phyloP scores from a whole-genome alignment of 2,113 vertebrate genomes.

The Chionodraco myersi region DNA sequence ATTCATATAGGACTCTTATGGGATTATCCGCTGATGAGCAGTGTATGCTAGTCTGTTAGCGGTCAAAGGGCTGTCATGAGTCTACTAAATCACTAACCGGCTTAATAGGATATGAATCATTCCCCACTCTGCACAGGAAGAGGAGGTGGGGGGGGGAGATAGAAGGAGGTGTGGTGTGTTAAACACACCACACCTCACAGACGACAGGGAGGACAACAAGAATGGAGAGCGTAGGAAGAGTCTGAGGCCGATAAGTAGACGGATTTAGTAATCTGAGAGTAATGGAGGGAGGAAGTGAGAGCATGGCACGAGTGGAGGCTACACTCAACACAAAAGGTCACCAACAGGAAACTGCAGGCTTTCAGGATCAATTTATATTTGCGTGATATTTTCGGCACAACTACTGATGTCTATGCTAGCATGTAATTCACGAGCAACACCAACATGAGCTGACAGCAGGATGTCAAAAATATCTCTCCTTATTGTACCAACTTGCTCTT shows the following conservation, averaged over 20 bases:
- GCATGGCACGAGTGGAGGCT: not conserved
- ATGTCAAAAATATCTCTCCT: not conserved
- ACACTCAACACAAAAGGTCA: constrained; percentile 22
- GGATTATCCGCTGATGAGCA: constrained; percentile 49
- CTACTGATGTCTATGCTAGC: not conserved
- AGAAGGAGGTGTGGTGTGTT: not conserved
- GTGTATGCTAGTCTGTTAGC: constrained; percentile 37
- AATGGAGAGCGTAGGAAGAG: constrained; percentile 13
- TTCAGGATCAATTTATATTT: constrained; percentile 1
- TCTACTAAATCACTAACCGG: constrained; percentile 52
- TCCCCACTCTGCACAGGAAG: constrained; percentile 8
- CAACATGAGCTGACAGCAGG: not conserved
- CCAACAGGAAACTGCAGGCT: not conserved
- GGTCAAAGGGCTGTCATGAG: constrained; percentile 54
- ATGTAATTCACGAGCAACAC: not conserved
- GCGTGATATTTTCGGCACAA: not conserved
- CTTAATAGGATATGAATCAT: constrained; percentile 56
- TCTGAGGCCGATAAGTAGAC: constrained; percentile 15
- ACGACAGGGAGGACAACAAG: constrained; percentile 9
- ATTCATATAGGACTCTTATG: constrained; percentile 37
- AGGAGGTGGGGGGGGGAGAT: not conserved
- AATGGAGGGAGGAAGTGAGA: constrained; percentile 15
- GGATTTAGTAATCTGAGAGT: constrained; percentile 15
- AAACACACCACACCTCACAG: not conserved
- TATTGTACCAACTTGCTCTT: not conserved